These are phyloP conservation scores for Rhopilema esculentum DNA, from an alignment of 30 jellyfish, hydroid and myxozoan species.

Conservation along the genomic window DNA sequence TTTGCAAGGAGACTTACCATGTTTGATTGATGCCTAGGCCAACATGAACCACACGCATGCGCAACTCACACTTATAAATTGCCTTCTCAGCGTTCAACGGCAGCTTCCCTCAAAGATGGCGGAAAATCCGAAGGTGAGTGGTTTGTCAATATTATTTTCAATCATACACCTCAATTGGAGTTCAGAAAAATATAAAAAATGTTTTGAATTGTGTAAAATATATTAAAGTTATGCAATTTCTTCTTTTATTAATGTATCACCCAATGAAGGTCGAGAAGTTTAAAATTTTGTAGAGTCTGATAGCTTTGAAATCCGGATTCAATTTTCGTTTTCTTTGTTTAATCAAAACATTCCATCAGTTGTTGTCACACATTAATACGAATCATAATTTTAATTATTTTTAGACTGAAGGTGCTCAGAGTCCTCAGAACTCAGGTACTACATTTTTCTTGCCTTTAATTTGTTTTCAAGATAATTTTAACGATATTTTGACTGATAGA, in stretches of 20 bases:
- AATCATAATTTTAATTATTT: neutral
- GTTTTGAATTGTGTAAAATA: neutral
- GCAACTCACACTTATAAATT: slow-evolving; percentile 29
- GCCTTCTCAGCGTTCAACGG: slow-evolving; percentile 50
- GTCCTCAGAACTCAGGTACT: slow-evolving; percentile 62
- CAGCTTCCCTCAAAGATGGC: slow-evolving; percentile 77
- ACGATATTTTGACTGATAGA: neutral
- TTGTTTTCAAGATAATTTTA: neutral
- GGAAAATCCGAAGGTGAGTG: slow-evolving; percentile 74
- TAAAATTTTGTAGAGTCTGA: neutral
- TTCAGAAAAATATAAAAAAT: too few relatives aligned
- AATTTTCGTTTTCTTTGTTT: neutral
- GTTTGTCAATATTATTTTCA: neutral
- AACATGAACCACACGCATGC: slow-evolving; percentile 50
- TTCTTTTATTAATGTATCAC: neutral
- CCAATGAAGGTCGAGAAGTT: neutral
- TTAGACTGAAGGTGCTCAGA: slow-evolving; percentile 44
- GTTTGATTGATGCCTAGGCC: neutral
- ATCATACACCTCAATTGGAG: neutral
- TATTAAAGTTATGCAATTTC: too few relatives aligned
- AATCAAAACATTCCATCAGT: neutral
- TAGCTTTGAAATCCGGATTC: neutral
- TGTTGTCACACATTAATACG: neutral
- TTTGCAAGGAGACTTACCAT: too few relatives aligned
- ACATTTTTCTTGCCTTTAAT: neutral